Base-by-base conservation (phyloP, 2,797 vertebrate species). In the Gephyroberyx darwinii region DNA sequence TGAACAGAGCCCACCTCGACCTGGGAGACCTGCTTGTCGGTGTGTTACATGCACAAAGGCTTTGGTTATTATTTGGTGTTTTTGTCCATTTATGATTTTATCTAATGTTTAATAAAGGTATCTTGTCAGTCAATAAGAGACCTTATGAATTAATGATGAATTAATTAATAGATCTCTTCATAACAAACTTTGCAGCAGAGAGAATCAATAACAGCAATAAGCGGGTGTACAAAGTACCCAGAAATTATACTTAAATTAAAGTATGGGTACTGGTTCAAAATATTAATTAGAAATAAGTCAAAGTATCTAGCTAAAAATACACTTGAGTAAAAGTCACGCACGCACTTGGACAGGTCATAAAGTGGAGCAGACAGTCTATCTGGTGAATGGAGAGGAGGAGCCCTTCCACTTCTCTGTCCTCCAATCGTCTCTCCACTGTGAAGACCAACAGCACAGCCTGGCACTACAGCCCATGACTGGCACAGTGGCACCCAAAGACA, bases 341-440 rank as follows among this genome's bases (percentile, higher is more conserved):
- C 26, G 26, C 26, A 26, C 26, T 3, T 26, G 26, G 26, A 5
- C 88, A 97, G 96, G 96, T 16, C 88, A 84, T 0, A 87, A 89
- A 81, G 90, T 76, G 35, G 83, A 90, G 9, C 90, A 93, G 66
- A 90, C 78, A 0, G 74, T 96, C 10, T 45, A 88, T 53, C 63
- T 99, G 65, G 91, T 96, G 78, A 99, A 96, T 71, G 83, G 69
- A 16, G 96, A 99, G 76, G 87, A 94, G 1, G 87, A 93, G 17
- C 61, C 89, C 0, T 93, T 95, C 77, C 50, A 54, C 20, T 98
- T 97, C 78, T 87, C 92, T 43, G 89, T 96, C 65, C 77, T 90
- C 53, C 90, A 94, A 39, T 69, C 81, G 16, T 96, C 96, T 2
- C 88, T 95, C 7, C 89, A 92, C 54, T 93, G 94, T 3, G 93